phyloP scores from a whole-genome alignment of 2,797 vertebrate genomes.

The Knipowitschia caucasica region DNA sequence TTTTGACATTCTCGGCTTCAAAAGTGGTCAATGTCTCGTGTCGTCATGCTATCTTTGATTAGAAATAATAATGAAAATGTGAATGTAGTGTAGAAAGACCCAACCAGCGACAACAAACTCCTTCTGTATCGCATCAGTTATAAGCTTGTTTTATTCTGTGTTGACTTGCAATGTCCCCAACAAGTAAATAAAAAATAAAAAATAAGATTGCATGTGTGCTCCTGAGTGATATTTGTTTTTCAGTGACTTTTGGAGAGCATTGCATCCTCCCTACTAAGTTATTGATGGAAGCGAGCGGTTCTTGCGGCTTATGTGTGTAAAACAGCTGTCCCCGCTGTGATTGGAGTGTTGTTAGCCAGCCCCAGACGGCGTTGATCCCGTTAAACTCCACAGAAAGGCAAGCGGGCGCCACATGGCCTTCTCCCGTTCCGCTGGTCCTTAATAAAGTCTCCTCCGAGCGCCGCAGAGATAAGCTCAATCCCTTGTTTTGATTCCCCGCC shows the following conservation, averaged over 20 bases:
- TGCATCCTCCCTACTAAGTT: background rate
- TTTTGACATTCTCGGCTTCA: too few species aligned
- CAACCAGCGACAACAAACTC: too few species aligned
- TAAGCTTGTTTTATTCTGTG: too few species aligned
- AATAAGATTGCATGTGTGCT: too few species aligned
- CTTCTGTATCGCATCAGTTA: too few species aligned
- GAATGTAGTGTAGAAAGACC: too few species aligned
- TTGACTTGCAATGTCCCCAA: too few species aligned
- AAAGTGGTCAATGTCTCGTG: too few species aligned
- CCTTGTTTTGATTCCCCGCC: conserved; percentile 52
- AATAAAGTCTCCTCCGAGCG: conserved; percentile 57
- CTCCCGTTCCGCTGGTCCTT: conserved; percentile 47
- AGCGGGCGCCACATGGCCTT: conserved; percentile 50
- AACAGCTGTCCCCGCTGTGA: conserved; percentile 32
- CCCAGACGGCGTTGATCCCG: conserved; percentile 53
- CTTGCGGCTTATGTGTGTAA: conserved; percentile 27
- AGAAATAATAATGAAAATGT: too few species aligned
- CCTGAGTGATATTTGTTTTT: too few species aligned
- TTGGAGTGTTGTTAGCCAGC: conserved; percentile 27
- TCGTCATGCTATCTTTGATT: too few species aligned
- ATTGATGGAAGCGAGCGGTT: conserved; percentile 34
- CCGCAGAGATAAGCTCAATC: conserved; percentile 51
- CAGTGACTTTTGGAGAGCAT: background rate
- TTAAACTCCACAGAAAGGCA: conserved; percentile 59
- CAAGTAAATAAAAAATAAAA: too few species aligned